phyloP scores from a whole-genome alignment of 1,140 invertebrate species.

The Protaetia brevitarsis region DNA sequence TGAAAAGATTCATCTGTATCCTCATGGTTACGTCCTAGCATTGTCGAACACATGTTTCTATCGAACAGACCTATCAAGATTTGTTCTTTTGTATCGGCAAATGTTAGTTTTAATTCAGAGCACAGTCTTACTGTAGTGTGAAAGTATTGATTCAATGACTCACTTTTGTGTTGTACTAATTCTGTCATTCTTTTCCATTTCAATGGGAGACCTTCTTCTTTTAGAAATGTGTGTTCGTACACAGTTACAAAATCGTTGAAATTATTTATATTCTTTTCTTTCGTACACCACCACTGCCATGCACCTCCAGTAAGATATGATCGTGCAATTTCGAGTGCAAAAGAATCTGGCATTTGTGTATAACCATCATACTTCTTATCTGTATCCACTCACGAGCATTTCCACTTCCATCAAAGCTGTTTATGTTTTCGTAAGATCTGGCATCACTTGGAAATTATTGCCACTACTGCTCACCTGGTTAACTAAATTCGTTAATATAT shows the following conservation, averaged over 20 bases:
- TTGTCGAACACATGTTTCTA: slow-evolving; percentile 1
- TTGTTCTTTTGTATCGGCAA: background rate
- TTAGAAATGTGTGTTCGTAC: background rate
- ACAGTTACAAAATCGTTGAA: background rate
- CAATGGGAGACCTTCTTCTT: background rate
- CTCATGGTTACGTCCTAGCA: background rate
- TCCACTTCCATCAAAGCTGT: background rate
- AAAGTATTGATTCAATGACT: background rate
- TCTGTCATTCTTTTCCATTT: background rate
- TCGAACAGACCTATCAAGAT: background rate
- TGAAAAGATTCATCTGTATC: slow-evolving; percentile 2
- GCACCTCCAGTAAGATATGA: background rate
- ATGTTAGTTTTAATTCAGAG: background rate
- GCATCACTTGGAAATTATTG: too few relatives aligned
- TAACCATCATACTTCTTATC: background rate
- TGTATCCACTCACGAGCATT: background rate
- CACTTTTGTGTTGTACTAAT: background rate
- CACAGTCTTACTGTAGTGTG: background rate
- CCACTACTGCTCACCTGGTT: too few relatives aligned
- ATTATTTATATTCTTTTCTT: background rate
- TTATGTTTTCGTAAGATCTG: background rate
- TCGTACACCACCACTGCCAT: background rate
- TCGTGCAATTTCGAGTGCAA: background rate
- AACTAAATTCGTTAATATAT: too few relatives aligned
- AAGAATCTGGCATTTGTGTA: background rate